Base-by-base conservation (phyloP, 1,140 invertebrate species). In the Zaprionus ornatus region DNA sequence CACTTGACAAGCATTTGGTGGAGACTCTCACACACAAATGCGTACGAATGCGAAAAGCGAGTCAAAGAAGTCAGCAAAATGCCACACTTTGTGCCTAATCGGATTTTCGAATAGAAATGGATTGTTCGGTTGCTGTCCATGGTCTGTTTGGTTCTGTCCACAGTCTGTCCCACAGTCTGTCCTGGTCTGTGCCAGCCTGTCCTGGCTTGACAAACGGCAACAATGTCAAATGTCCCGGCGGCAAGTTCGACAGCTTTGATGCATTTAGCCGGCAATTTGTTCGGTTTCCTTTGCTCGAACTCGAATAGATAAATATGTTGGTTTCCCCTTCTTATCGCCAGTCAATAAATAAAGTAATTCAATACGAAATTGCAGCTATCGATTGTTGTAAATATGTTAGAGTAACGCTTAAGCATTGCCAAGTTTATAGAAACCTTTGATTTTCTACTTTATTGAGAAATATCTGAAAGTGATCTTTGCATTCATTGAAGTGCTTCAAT, bases 31-130 rank as follows among this genome's bases (percentile, higher is more conserved):
- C 6, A 10, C 7, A 45, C 40, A 9, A 45, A 45, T 50, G 45
- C 19, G 45, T 23, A 50, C 19, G 45, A 48, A 48, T 19, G 42
- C 45, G 45, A 23, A 23, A 13, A 23, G 5, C 45, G 45, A 50
- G 45, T 50, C 42, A 55, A 65, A 65, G 63, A 65, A 65, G 63
- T 65, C 52, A 65, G 54, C 50, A 55, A 65, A 65, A 65, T 56
- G 63, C 52, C 50, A 65, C 50, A 56, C 63, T 65, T 65, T 65
- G 23, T 55, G 63, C 52, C 63, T 65, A 65, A 65, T 65, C 63
- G 50, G 63, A 65, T 56, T 65, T 65, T 65, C 52, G 23, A 54
- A 42, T 65, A 65, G 63, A 55, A 55, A 65, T 50, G 19, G 45
- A 50, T 50, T 50, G 45, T 50, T 45, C 45, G 45, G 19, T 23